Conservation (phyloP, 2,888 invertebrate genomes). For the Mellilla xanthometata region DNA sequence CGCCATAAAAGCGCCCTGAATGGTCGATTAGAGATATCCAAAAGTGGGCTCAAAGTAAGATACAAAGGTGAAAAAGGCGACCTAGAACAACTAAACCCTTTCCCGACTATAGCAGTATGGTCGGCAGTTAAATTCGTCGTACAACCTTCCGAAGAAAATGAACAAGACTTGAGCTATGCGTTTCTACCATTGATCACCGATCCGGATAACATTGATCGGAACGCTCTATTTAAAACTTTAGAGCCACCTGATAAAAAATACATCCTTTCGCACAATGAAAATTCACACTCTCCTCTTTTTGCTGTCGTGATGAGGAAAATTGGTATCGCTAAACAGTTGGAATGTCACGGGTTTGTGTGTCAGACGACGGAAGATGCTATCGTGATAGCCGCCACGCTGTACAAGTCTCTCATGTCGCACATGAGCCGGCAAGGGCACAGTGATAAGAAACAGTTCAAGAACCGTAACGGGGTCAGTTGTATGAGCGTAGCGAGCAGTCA, state of each 20-base stretch:
- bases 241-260: slow-evolving; percentile 80
- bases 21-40: slow-evolving; percentile 86
- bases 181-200: slow-evolving; percentile 93
- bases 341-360: slow-evolving; percentile 96
- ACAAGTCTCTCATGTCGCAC: slow-evolving; percentile 93
- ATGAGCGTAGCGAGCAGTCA: slow-evolving; percentile 88
- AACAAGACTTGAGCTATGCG: slow-evolving; percentile 84
- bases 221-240: slow-evolving; percentile 84
- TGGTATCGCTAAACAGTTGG: slow-evolving; percentile 89
- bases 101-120: slow-evolving; percentile 96
- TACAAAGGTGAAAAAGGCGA: slow-evolving; percentile 85
- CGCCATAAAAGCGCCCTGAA: slow-evolving; percentile 79
- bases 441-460: slow-evolving; percentile 84
- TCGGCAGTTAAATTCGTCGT: slow-evolving; percentile 94
- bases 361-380: slow-evolving; percentile 95
- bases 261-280: slow-evolving; percentile 81
- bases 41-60: slow-evolving; percentile 88
- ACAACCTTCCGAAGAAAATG: slow-evolving; percentile 82
- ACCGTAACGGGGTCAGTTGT: slow-evolving; percentile 89
- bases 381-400: slow-evolving; percentile 94
- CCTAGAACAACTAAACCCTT: slow-evolving; percentile 88
- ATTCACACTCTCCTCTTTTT: slow-evolving; percentile 91
- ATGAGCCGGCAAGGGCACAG: slow-evolving; percentile 84
- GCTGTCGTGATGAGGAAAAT: slow-evolving; percentile 94
- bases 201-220: slow-evolving; percentile 90